These are phyloP conservation scores for Chrysochloris asiatica DNA, from an alignment of 2,113 vertebrate genomes.

Conservation along the genomic window DNA sequence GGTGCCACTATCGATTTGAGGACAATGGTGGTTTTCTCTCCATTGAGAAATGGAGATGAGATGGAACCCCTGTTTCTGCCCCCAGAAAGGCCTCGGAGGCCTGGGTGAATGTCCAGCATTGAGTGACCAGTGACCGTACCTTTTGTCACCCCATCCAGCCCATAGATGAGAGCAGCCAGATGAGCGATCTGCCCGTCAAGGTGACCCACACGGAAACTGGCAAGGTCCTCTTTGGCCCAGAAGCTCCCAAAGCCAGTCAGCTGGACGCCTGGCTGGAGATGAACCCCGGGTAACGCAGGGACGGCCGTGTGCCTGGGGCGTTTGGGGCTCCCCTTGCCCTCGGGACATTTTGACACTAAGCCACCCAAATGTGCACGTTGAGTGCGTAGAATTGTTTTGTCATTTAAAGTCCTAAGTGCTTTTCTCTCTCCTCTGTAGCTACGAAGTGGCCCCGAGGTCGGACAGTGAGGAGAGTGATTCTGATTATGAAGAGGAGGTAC, in stretches of 20 bases:
- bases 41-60: too few species aligned
- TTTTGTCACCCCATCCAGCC: constrained; percentile 84
- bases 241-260: constrained; percentile 98
- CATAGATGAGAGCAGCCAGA: constrained; percentile 98
- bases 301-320: background rate
- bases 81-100: background rate
- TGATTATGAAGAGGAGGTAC: constrained; percentile 97
- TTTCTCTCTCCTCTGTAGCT: constrained; percentile 83
- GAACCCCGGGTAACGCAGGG: constrained; percentile 92
- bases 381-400: too few species aligned
- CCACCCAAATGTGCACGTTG: too few species aligned
- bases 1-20: background rate
- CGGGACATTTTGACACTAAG: too few species aligned
- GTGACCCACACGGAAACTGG: constrained; percentile 98
- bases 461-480: constrained; percentile 98
- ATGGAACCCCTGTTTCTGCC: too few species aligned
- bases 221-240: constrained; percentile 95
- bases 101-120: background rate
- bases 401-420: background rate
- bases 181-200: constrained; percentile 99
- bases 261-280: constrained; percentile 99
- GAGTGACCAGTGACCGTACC: background rate
- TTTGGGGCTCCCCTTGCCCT: background rate
- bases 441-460: constrained; percentile 97
- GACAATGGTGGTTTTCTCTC: background rate